phyloP scores from a whole-genome alignment of 1,140 invertebrate genomes.

The Camponotus floridanus region DNA sequence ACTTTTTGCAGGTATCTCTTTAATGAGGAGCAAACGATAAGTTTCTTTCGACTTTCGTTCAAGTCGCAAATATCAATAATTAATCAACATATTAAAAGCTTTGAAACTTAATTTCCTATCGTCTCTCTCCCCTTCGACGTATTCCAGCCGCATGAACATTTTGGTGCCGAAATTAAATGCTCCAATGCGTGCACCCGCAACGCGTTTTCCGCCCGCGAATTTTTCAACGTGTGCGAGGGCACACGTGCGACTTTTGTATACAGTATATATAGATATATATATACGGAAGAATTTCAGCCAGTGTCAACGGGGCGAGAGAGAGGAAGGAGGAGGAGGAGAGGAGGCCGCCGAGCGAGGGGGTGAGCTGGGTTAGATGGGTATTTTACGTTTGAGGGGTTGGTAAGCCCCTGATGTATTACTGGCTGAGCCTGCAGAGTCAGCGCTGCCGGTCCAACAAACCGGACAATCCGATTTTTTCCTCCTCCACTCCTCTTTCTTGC shows the following conservation, averaged over 20 bases:
- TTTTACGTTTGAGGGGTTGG: slow-evolving; percentile 80
- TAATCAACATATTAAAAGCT: slow-evolving; percentile 10
- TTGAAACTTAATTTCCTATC: slow-evolving; percentile 30
- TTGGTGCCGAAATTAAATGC: no score
- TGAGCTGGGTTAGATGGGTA: slow-evolving; percentile 70
- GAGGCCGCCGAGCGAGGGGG: neutral
- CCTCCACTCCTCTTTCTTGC: slow-evolving; percentile 63
- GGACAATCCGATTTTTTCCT: slow-evolving; percentile 77
- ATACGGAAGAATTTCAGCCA: slow-evolving; percentile 43
- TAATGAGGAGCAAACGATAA: neutral
- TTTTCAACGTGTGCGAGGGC: slow-evolving; percentile 14
- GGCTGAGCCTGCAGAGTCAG: slow-evolving; percentile 80
- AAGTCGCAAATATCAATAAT: neutral
- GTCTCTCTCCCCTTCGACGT: neutral
- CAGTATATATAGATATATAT: neutral
- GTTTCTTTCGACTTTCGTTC: neutral
- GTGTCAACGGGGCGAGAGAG: no score
- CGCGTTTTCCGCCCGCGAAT: neutral
- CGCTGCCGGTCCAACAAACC: slow-evolving; percentile 79
- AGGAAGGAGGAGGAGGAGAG: neutral
- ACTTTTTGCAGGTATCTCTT: neutral
- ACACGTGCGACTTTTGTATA: neutral
- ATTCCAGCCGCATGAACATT: slow-evolving; percentile 6
- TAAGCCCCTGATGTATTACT: slow-evolving; percentile 80
- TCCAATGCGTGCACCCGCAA: neutral